Evolutionary conservation across 2,888 invertebrate species (phyloP).

Genomic region (Atethmia centrago): DNA sequence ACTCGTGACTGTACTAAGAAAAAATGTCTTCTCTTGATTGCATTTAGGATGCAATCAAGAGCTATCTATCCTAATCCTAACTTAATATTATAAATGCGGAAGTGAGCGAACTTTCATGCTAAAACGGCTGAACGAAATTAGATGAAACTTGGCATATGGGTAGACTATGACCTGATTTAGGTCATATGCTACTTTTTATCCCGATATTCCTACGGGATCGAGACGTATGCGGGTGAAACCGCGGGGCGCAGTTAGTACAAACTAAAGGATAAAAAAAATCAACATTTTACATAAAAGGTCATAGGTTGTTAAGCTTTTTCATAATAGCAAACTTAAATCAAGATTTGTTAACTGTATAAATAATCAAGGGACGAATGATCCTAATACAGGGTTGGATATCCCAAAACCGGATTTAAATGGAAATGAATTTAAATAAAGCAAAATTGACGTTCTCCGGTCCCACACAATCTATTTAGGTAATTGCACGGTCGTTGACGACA

Average conservation of each 20-base stretch:
- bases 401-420: conserved; percentile 44
- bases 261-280: not conserved
- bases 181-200: no score
- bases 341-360: conserved; percentile 22
- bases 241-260: no score
- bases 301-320: not conserved
- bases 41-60: no score
- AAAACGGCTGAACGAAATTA: no score
- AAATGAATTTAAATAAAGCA: conserved; percentile 61
- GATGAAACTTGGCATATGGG: no score
- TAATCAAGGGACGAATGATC: conserved; percentile 16
- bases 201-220: no score
- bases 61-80: no score
- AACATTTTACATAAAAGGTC: not conserved
- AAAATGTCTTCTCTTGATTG: not conserved
- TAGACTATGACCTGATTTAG: no score
- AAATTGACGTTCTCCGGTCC: conserved; percentile 48
- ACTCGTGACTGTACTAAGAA: not conserved
- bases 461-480: conserved; percentile 66
- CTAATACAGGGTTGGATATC: conserved; percentile 19
- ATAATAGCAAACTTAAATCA: conserved; percentile 2
- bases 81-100: no score
- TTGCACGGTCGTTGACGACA: conserved; percentile 66
- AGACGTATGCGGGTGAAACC: no score
- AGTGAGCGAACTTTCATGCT: no score